Evolutionary conservation across 2,113 vertebrate species (phyloP).

Genomic region (Gnathonemus longibarbis): DNA sequence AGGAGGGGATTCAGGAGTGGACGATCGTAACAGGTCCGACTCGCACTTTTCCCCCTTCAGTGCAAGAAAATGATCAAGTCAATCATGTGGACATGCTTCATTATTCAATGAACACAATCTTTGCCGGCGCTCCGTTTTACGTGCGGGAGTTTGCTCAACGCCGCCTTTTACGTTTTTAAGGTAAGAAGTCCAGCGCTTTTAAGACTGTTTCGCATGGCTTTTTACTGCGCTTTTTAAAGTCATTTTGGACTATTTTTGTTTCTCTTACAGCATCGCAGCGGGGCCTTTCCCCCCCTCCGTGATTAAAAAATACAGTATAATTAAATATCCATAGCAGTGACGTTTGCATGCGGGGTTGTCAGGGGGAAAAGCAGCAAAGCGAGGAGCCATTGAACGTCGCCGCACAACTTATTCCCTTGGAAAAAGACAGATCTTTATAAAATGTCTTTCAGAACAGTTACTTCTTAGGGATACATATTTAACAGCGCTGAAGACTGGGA

Average conservation of each 20-base stretch:
- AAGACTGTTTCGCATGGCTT: constrained; percentile 36
- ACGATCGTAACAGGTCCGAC: constrained; percentile 77
- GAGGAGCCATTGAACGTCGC: constrained; percentile 66
- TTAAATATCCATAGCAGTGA: constrained; percentile 81
- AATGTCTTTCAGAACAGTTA: constrained; percentile 12
- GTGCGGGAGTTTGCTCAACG: constrained; percentile 76
- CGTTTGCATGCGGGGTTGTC: constrained; percentile 73
- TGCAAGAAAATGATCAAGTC: constrained; percentile 86
- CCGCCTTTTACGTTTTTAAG: constrained; percentile 71
- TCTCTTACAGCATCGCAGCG: constrained; percentile 62
- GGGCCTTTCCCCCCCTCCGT: constrained; percentile 68
- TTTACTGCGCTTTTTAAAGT: constrained; percentile 61
- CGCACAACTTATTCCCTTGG: constrained; percentile 64
- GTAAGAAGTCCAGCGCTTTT: constrained; percentile 76
- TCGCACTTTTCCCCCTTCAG: constrained; percentile 79
- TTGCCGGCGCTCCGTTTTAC: constrained; percentile 79
- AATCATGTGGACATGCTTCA: constrained; percentile 92
- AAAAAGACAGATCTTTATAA: constrained; percentile 23
- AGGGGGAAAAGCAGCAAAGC: constrained; percentile 54
- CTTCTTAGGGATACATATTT: constrained; percentile 21
- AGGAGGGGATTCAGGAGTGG: constrained; percentile 70
- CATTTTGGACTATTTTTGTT: constrained; percentile 64
- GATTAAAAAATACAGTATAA: constrained; percentile 82
- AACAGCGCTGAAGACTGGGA: constrained; percentile 1
- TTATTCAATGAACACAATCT: constrained; percentile 89